These are phyloP conservation scores for Sapayoa aenigma DNA, from an alignment of 2,113 vertebrate genomes.

Conservation along the genomic window DNA sequence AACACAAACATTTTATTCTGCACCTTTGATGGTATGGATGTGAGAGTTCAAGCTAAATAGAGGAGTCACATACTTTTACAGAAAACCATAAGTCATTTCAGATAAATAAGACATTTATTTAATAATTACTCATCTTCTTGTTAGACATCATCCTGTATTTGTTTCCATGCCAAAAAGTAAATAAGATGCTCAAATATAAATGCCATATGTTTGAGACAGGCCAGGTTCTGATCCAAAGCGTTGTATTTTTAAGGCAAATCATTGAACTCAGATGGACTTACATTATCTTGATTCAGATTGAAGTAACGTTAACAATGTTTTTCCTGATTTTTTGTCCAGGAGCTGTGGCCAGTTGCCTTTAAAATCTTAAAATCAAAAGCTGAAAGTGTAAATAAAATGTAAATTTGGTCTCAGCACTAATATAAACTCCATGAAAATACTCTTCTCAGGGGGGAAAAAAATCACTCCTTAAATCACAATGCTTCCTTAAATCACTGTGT, in stretches of 20 bases:
- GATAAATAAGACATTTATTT: background rate
- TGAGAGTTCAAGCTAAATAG: background rate
- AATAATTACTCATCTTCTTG: background rate
- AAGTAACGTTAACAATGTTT: background rate
- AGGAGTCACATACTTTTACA: background rate
- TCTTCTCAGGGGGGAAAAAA: accelerated
- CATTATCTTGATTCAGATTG: background rate
- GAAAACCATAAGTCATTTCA: background rate
- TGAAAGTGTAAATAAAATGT: background rate
- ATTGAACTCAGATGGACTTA: background rate
- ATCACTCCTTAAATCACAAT: background rate
- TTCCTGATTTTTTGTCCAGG: background rate
- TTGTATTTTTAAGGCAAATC: background rate
- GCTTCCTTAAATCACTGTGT: background rate
- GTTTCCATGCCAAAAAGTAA: background rate
- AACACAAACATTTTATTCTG: background rate
- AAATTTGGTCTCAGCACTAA: background rate
- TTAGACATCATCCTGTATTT: background rate
- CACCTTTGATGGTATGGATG: background rate
- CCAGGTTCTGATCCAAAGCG: background rate
- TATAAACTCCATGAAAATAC: background rate
- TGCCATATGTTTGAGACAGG: background rate
- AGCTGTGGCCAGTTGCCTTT: background rate
- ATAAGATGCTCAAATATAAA: background rate
- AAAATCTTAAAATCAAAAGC: background rate